Conservation (phyloP, 2,797 vertebrate species). For the Prionace glauca region DNA sequence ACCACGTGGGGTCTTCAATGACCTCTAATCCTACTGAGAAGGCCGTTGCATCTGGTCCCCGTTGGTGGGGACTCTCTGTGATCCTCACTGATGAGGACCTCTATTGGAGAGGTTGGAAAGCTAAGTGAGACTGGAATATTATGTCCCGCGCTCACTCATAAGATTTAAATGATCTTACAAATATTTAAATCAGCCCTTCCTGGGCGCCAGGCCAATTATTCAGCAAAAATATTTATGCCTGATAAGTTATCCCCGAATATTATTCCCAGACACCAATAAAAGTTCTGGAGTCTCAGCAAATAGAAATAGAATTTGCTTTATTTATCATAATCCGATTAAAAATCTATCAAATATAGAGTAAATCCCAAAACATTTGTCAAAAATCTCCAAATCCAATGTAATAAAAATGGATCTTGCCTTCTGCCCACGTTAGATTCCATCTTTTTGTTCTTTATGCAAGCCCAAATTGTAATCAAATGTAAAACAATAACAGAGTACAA, state of each 20-base stretch:
- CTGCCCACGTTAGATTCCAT: background rate
- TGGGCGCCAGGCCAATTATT: no score
- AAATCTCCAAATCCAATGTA: background rate
- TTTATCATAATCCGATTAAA: background rate
- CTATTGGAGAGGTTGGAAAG: no score
- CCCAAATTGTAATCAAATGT: background rate
- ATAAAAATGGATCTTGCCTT: background rate
- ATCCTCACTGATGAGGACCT: no score
- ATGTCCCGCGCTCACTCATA: no score
- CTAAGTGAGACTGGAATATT: no score
- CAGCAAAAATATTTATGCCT: background rate
- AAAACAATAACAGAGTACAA: background rate
- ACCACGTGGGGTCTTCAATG: no score
- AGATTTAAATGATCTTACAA: no score
- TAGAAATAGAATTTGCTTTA: background rate
- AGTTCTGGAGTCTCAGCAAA: background rate
- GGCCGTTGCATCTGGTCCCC: no score
- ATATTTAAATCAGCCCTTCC: no score
- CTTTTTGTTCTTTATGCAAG: background rate
- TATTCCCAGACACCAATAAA: background rate
- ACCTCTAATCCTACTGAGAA: no score
- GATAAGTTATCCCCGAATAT: background rate
- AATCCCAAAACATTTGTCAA: background rate
- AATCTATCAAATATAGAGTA: background rate
- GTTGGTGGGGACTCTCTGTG: no score